phyloP scores from a whole-genome alignment of 2,113 vertebrate species.

The Edolisoma coerulescens region DNA sequence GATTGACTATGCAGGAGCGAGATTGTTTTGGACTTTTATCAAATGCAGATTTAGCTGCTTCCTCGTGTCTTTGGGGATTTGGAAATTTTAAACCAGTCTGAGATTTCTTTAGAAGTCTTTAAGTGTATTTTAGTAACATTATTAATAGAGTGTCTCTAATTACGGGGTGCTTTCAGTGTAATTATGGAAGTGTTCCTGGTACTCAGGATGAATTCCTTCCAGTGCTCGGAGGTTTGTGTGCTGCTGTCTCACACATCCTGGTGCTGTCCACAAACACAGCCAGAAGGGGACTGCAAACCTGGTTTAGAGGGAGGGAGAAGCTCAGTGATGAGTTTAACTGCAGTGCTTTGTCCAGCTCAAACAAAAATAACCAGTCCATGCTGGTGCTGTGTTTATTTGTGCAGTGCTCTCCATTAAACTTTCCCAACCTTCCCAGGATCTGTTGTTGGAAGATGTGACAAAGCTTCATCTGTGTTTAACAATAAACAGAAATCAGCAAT shows the following conservation, averaged over 20 bases:
- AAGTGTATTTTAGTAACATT: slow-evolving; percentile 40
- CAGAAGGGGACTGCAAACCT: background rate
- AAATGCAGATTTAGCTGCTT: background rate
- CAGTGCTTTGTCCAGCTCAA: background rate
- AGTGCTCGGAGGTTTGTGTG: background rate
- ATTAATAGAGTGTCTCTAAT: slow-evolving; percentile 54
- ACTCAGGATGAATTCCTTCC: background rate
- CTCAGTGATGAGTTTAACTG: background rate
- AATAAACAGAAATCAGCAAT: background rate
- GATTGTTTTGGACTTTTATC: slow-evolving; percentile 18
- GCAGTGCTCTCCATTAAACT: background rate
- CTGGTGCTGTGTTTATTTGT: background rate
- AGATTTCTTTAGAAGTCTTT: slow-evolving; percentile 50
- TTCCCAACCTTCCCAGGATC: background rate
- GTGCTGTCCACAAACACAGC: background rate
- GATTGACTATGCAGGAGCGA: background rate
- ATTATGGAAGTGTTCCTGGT: slow-evolving; percentile 23
- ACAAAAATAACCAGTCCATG: background rate
- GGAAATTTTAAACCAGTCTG: slow-evolving; percentile 26
- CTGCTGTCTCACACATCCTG: background rate
- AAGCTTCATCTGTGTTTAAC: background rate
- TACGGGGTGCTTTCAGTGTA: slow-evolving; percentile 23
- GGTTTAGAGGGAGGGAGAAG: background rate
- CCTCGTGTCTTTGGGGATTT: background rate
- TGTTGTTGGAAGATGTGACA: background rate